phyloP scores from a whole-genome alignment of 2,888 invertebrate species.

The Apodemia duryi region DNA sequence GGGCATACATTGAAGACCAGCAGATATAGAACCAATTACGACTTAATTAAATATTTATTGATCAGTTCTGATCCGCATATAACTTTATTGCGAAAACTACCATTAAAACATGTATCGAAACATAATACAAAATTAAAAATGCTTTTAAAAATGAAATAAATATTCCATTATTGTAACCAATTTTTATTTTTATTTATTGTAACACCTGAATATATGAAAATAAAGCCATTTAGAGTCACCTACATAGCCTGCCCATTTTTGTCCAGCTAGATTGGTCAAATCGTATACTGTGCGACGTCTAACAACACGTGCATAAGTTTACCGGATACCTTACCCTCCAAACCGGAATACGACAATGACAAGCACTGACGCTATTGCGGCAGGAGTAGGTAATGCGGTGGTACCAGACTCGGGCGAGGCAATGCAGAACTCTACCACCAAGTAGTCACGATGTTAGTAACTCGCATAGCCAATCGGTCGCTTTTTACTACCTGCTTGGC shows the following conservation, averaged over 20 bases:
- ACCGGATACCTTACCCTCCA: too few species aligned
- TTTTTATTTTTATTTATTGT: slow-evolving; percentile 6
- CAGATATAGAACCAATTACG: not conserved
- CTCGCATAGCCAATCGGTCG: too few species aligned
- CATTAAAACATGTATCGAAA: not conserved
- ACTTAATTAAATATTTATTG: slow-evolving; percentile 6
- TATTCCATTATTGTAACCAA: not conserved
- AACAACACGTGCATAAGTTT: too few species aligned
- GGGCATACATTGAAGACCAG: slow-evolving; percentile 3
- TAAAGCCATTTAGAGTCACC: not conserved
- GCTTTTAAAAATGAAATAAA: not conserved
- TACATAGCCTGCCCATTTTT: not conserved
- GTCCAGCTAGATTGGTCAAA: slow-evolving; percentile 1
- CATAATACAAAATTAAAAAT: slow-evolving; percentile 1
- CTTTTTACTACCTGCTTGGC: too few species aligned
- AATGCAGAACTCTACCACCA: too few species aligned
- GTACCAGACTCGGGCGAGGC: too few species aligned
- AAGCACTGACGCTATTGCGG: too few species aligned
- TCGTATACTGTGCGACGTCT: too few species aligned
- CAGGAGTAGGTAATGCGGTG: too few species aligned
- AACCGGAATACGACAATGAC: too few species aligned
- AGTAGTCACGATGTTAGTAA: too few species aligned
- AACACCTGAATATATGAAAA: too few species aligned
- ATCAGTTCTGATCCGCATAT: not conserved
- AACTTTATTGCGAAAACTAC: slow-evolving; percentile 2